Evolutionary conservation across 2,888 invertebrate genomes (phyloP).

Genomic region (Coremacera marginata): DNA sequence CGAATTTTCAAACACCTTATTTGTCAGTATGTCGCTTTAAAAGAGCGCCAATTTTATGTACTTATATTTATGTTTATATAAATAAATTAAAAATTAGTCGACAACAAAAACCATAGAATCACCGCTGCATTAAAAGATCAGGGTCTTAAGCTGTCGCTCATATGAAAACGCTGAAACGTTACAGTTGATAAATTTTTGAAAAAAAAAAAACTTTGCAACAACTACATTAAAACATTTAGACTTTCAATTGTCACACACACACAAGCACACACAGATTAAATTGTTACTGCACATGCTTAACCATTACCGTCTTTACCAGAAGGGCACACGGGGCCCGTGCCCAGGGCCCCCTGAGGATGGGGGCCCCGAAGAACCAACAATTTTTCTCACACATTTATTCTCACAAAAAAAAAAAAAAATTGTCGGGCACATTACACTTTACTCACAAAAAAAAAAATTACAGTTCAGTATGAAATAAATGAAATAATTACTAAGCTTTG

Average conservation of each 20-base stretch:
- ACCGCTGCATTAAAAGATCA: conserved; percentile 41
- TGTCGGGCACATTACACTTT: too few species aligned
- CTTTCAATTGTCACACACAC: conserved; percentile 20
- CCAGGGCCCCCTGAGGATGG: too few species aligned
- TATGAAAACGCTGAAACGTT: neutral
- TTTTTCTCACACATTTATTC: too few species aligned
- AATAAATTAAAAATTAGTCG: neutral
- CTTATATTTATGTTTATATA: neutral
- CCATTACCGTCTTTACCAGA: too few species aligned
- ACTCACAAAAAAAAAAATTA: too few species aligned
- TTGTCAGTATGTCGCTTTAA: neutral
- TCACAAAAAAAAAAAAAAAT: too few species aligned
- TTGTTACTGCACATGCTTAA: conserved; percentile 31
- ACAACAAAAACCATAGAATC: neutral
- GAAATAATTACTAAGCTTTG: too few species aligned
- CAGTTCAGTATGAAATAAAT: too few species aligned
- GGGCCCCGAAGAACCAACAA: too few species aligned
- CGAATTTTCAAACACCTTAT: conserved; percentile 35
- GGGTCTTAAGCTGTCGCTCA: conserved; percentile 32
- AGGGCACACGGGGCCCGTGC: too few species aligned
- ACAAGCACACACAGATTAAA: conserved; percentile 3
- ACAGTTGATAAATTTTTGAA: too few species aligned
- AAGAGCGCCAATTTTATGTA: neutral
- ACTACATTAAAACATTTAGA: conserved; percentile 13
- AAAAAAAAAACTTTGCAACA: conserved; percentile 12